Conservation (phyloP, 23 tunicate species). For the Aplidium turbinatum region DNA sequence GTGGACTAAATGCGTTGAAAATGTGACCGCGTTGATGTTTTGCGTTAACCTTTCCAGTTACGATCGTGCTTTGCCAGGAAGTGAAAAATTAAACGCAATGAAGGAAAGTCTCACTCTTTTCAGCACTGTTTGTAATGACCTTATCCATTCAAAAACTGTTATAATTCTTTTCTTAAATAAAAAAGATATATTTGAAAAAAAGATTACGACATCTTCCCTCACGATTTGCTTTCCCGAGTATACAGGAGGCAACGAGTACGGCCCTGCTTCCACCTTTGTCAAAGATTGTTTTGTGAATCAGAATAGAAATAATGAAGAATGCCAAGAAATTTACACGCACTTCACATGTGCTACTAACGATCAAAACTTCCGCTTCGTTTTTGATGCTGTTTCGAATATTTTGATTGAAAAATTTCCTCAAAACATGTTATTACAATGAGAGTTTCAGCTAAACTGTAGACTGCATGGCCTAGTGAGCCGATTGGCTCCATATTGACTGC, state of each 20-base stretch:
- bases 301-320: slow-evolving; percentile 41
- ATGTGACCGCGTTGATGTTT: slow-evolving; percentile 74
- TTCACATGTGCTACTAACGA: slow-evolving; percentile 83
- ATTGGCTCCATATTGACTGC: too few species aligned
- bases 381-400: slow-evolving; percentile 72
- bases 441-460: too few species aligned
- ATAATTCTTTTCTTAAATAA: slow-evolving; percentile 72
- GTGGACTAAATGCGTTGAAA: slow-evolving; percentile 79
- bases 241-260: slow-evolving; percentile 48
- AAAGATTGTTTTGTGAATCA: slow-evolving; percentile 46
- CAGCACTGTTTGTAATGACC: slow-evolving; percentile 63
- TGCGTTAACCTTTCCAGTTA: slow-evolving; percentile 77
- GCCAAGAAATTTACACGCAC: slow-evolving; percentile 74
- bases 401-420: too few species aligned
- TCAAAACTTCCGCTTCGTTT: slow-evolving; percentile 57
- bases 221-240: slow-evolving; percentile 79
- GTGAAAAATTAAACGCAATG: slow-evolving; percentile 72
- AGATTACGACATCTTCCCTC: slow-evolving; percentile 60
- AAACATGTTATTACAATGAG: too few species aligned
- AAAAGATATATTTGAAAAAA: slow-evolving; percentile 76
- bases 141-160: slow-evolving; percentile 58
- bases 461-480: too few species aligned
- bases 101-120: slow-evolving; percentile 64
- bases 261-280: slow-evolving; percentile 43
- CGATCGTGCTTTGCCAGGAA: slow-evolving; percentile 72